These are phyloP conservation scores for Pollenia amentaria DNA, from an alignment of 2,888 invertebrate species.

Conservation along the genomic window DNA sequence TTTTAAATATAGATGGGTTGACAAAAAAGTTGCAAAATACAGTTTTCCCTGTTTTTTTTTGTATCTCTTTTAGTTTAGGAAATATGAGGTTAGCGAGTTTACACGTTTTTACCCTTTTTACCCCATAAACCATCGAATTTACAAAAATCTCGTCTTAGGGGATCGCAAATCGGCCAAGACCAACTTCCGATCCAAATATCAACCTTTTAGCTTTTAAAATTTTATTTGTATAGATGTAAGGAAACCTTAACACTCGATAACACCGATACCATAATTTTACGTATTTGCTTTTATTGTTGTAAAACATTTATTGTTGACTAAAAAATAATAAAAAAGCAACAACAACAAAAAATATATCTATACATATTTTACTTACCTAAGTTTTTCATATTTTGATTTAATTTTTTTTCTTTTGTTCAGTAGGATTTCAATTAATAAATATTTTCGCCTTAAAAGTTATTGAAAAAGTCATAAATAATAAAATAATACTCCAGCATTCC, in stretches of 20 bases:
- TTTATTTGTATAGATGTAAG: background rate
- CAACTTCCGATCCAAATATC: background rate
- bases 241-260: background rate
- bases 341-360: constrained; percentile 27
- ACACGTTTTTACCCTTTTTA: no score
- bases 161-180: no score
- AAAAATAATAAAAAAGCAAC: background rate
- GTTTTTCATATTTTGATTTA: constrained; percentile 32
- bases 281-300: constrained; percentile 13
- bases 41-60: no score
- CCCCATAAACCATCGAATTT: no score
- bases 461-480: constrained; percentile 73
- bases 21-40: no score
- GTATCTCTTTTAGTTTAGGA: no score
- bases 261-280: background rate
- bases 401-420: constrained; percentile 18
- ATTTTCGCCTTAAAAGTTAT: constrained; percentile 59
- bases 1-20: no score
- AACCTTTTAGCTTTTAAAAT: background rate
- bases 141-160: no score
- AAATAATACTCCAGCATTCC: constrained; percentile 40
- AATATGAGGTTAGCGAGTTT: no score
- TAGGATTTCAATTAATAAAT: constrained; percentile 69
- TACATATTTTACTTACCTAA: constrained; percentile 60
- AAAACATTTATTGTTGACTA: constrained; percentile 37